Evolutionary conservation across 2,797 vertebrate genomes (phyloP).

Genomic region (Myiotriccus ornatus): DNA sequence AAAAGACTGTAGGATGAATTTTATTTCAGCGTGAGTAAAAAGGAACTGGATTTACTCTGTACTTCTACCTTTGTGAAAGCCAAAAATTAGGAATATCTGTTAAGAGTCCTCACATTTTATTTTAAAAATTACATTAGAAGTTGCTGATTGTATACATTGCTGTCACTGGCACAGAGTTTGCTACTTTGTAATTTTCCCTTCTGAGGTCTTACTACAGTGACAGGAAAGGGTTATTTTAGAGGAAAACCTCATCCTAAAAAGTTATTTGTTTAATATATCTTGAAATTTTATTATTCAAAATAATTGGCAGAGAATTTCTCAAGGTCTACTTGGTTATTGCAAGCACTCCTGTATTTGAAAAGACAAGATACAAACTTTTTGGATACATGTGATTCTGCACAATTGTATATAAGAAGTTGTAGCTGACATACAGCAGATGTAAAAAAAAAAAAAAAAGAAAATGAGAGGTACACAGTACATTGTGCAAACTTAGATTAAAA

Average conservation of each 20-base stretch:
- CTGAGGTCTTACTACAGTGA: background rate
- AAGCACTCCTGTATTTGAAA: background rate
- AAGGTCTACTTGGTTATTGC: background rate
- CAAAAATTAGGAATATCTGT: background rate
- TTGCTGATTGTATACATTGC: background rate
- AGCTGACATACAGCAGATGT: background rate
- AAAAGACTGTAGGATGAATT: background rate
- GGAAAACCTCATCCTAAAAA: background rate
- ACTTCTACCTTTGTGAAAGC: background rate
- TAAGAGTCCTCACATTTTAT: background rate
- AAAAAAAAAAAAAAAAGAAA: background rate
- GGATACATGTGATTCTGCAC: background rate
- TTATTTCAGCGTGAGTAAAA: background rate
- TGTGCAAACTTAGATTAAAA: background rate
- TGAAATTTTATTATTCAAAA: background rate
- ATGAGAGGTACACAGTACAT: background rate
- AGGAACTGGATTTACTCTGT: background rate
- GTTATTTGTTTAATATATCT: background rate
- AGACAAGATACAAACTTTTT: conserved; percentile 10
- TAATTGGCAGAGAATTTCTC: background rate
- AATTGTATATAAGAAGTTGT: background rate
- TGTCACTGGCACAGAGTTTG: background rate
- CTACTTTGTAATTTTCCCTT: background rate
- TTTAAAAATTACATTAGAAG: background rate
- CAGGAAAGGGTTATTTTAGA: background rate